These are phyloP conservation scores for Troglohyphantes excavatus DNA, from an alignment of 2,888 invertebrate genomes.

Conservation along the genomic window DNA sequence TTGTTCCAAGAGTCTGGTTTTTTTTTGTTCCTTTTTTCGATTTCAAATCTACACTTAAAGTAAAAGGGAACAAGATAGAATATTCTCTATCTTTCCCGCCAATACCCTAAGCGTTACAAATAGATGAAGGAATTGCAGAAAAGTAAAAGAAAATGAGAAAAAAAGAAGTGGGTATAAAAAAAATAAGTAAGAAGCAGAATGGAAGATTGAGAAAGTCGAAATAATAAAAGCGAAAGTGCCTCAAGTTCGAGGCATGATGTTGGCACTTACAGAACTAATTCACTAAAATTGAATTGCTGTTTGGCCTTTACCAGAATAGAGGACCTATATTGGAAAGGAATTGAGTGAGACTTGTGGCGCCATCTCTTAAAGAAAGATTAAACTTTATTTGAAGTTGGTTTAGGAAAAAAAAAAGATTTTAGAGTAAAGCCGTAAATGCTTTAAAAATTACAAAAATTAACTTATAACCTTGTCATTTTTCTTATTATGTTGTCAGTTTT, in stretches of 20 bases:
- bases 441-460: too few relatives aligned
- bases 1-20: neutral
- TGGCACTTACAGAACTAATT: constrained; percentile 62
- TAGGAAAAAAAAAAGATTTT: too few relatives aligned
- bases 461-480: too few relatives aligned
- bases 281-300: constrained; percentile 61
- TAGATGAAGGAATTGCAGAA: constrained; percentile 43
- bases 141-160: constrained; percentile 16
- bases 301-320: constrained; percentile 12
- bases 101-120: constrained; percentile 35
- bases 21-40: neutral
- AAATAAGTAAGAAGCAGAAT: constrained; percentile 33
- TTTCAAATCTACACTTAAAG: constrained; percentile 59
- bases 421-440: too few relatives aligned
- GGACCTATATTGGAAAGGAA: neutral
- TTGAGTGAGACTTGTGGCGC: neutral
- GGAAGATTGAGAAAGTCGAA: constrained; percentile 19
- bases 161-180: neutral
- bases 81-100: neutral
- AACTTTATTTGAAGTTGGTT: too few relatives aligned
- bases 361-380: neutral
- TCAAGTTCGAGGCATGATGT: constrained; percentile 51
- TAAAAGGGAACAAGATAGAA: too few relatives aligned
- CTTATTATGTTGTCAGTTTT: too few relatives aligned
- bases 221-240: constrained; percentile 47